Evolutionary conservation across 53 echinoderm and acorn worm genomes (phyloP).

Genomic region (Glandiceps talaboti): DNA sequence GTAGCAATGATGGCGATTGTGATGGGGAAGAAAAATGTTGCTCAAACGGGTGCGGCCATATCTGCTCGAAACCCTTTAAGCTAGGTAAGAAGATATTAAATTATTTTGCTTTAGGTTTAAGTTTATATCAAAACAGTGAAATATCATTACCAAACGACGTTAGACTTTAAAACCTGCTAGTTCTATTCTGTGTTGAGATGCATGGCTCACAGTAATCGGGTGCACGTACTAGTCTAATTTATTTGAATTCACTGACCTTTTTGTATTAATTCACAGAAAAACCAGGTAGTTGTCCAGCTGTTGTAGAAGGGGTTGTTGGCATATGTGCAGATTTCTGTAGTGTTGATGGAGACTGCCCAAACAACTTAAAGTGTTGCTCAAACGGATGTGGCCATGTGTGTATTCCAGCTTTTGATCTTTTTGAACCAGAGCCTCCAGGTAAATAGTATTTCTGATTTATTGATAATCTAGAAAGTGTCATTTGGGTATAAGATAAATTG

Average conservation of each 20-base stretch:
- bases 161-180: too few relatives aligned
- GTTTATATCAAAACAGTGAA: too few relatives aligned
- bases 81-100: too few relatives aligned
- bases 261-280: not conserved
- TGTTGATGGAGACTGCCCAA: conserved; percentile 5
- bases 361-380: conserved; percentile 30
- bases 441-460: too few relatives aligned
- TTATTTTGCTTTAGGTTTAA: too few relatives aligned
- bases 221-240: too few relatives aligned
- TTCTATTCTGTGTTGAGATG: too few relatives aligned
- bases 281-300: conserved; percentile 18
- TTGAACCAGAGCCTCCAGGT: not conserved
- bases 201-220: too few relatives aligned
- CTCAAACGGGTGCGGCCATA: not conserved
- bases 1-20: not conserved
- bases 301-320: not conserved
- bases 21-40: not conserved
- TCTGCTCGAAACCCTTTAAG: not conserved
- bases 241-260: conserved; percentile 1
- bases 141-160: too few relatives aligned
- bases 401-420: not conserved
- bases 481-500: too few relatives aligned
- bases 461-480: too few relatives aligned
- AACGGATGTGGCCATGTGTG: conserved; percentile 43
- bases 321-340: not conserved